Evolutionary conservation across 2,113 vertebrate genomes (phyloP).

Genomic region (Sander lucioperca): DNA sequence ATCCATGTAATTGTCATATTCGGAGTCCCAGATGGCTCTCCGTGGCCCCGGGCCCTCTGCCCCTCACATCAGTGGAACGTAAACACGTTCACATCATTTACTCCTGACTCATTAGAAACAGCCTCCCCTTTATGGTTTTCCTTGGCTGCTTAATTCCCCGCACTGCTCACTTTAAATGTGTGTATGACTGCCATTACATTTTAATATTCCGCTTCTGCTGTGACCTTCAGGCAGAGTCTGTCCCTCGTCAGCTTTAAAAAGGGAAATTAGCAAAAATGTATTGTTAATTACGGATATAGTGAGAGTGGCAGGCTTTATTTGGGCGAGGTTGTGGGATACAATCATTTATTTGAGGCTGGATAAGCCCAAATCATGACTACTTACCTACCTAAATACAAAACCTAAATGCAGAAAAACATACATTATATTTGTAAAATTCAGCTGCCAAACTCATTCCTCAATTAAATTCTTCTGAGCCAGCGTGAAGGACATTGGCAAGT

Average conservation of each 20-base stretch:
- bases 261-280: slow-evolving; percentile 67
- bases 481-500: background rate
- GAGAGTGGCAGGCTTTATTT: slow-evolving; percentile 50
- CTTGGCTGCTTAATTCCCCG: slow-evolving; percentile 61
- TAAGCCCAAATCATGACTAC: background rate
- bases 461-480: slow-evolving; percentile 3
- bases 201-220: slow-evolving; percentile 65
- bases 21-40: slow-evolving; percentile 56
- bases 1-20: slow-evolving; percentile 56
- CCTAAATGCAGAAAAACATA: background rate
- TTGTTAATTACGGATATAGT: slow-evolving; percentile 57
- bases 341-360: background rate
- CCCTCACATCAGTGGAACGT: slow-evolving; percentile 58
- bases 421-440: background rate
- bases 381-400: background rate
- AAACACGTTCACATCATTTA: slow-evolving; percentile 70
- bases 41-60: slow-evolving; percentile 55
- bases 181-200: slow-evolving; percentile 69
- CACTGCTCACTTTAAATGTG: slow-evolving; percentile 67
- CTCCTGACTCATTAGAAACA: slow-evolving; percentile 67
- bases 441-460: background rate
- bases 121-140: slow-evolving; percentile 50
- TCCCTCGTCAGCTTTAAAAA: slow-evolving; percentile 63
- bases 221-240: slow-evolving; percentile 67
- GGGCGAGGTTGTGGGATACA: background rate